These are phyloP conservation scores for Hypanus sabinus DNA, from an alignment of 2,113 vertebrate genomes.

Conservation along the genomic window DNA sequence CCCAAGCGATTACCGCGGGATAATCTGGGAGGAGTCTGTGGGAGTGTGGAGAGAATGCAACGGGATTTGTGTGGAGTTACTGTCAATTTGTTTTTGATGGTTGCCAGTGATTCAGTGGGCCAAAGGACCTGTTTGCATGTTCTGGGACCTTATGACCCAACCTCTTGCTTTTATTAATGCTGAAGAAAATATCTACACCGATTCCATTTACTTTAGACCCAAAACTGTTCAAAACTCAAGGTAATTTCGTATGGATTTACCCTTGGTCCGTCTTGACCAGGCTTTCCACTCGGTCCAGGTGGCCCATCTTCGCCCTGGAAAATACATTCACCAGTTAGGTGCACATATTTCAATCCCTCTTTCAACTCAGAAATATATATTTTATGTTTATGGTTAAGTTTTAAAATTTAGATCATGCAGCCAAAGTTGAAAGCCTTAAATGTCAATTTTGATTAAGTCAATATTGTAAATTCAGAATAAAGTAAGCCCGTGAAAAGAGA, in stretches of 20 bases:
- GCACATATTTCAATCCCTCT: background rate
- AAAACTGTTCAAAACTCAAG: background rate
- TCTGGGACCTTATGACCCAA: background rate
- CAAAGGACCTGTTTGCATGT: background rate
- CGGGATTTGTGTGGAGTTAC: background rate
- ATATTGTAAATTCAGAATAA: background rate
- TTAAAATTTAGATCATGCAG: background rate
- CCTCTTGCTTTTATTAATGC: background rate
- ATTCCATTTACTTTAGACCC: background rate
- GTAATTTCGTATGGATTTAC: slow-evolving; percentile 52
- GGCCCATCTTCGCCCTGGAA: slow-evolving; percentile 62
- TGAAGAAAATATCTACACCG: background rate
- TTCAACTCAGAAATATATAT: background rate
- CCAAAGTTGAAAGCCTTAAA: background rate
- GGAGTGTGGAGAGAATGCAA: background rate
- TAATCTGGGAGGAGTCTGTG: too few relatives aligned
- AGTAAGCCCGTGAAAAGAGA: background rate
- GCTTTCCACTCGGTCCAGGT: slow-evolving; percentile 60
- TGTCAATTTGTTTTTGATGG: background rate
- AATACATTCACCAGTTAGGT: background rate
- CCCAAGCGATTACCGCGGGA: too few relatives aligned
- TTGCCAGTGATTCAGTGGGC: background rate
- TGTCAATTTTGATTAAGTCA: background rate
- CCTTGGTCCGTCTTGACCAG: slow-evolving; percentile 65
- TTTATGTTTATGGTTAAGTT: background rate